phyloP scores from a whole-genome alignment of 2,888 invertebrate genomes.

The Polydrusus tereticollis region DNA sequence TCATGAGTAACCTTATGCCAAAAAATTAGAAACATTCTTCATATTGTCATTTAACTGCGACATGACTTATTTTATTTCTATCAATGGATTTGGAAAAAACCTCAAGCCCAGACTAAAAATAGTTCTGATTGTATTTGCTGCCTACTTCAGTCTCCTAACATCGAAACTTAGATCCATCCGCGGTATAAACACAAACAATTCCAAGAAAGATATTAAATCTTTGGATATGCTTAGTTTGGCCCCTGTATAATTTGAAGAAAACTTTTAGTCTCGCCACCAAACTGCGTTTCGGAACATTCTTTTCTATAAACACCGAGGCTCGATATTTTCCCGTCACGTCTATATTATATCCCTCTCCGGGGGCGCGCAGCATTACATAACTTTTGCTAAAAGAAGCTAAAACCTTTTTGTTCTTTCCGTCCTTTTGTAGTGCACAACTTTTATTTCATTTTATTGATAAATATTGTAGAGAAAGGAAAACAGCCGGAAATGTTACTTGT shows the following conservation, averaged over 20 bases:
- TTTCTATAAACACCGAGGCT: slow-evolving; percentile 64
- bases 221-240: neutral
- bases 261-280: slow-evolving; percentile 10
- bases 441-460: slow-evolving; percentile 58
- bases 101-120: no score
- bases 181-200: no score
- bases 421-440: slow-evolving; percentile 58
- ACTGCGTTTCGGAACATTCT: slow-evolving; percentile 57
- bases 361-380: slow-evolving; percentile 68
- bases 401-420: slow-evolving; percentile 59
- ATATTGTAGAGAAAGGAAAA: slow-evolving; percentile 42
- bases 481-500: slow-evolving; percentile 24
- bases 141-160: no score
- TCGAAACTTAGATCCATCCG: no score
- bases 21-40: no score
- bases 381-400: slow-evolving; percentile 67
- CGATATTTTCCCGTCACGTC: slow-evolving; percentile 68
- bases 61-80: no score
- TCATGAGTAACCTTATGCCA: no score
- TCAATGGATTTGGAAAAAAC: no score
- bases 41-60: no score
- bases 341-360: slow-evolving; percentile 68
- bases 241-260: neutral
- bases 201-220: no score
- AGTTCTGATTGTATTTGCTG: no score